phyloP scores from a whole-genome alignment of 2,113 vertebrate species.

The human region GRCh38 chr11:121203001-121203500 shows the following conservation, averaged over 20 bases:
- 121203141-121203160: slow-evolving; percentile 71
- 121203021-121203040: slow-evolving; percentile 60
- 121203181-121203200: slow-evolving; percentile 50
- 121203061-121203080: slow-evolving; percentile 54
- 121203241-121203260: not conserved
- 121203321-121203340: not conserved
- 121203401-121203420: not conserved
- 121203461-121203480: too few relatives aligned
- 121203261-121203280: slow-evolving; percentile 5
- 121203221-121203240: not conserved
- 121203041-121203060: slow-evolving; percentile 59
- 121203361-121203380: not conserved
- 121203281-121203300: not conserved
- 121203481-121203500: not conserved
- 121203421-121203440: not conserved
- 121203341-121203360: not conserved
- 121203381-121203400: not conserved
- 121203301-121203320: not conserved
- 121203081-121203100: slow-evolving; percentile 60
- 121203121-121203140: slow-evolving; percentile 64
- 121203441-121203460: not conserved
- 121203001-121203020: slow-evolving; percentile 57
- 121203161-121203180: slow-evolving; percentile 55
- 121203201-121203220: slow-evolving; percentile 38
- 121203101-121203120: slow-evolving; percentile 57